A percentile compares a stretch with the other conserved stretches of the same genome.
phyloP scores from a whole-genome alignment of 2,888 invertebrate species.

The Rosalia funebris region DNA sequence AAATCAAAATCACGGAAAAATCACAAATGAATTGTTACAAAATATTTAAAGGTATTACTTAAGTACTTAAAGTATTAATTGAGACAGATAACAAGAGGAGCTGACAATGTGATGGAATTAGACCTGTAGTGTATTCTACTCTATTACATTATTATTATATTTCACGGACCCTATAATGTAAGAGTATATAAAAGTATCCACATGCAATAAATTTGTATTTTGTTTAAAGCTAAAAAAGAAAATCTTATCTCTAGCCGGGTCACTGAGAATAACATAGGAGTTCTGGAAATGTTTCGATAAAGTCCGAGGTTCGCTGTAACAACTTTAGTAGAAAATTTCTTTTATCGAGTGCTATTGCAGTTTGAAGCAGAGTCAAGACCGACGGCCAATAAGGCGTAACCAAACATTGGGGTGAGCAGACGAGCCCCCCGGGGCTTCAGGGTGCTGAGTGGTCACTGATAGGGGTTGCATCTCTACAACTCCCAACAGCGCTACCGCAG shows the following conservation, averaged over 20 bases:
- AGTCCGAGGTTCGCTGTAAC: conserved; percentile 11
- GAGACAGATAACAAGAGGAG: too few relatives aligned
- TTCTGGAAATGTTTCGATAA: conserved; percentile 6
- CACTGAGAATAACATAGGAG: neutral
- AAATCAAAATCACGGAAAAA: too few relatives aligned
- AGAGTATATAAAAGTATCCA: too few relatives aligned
- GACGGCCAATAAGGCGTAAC: conserved; percentile 63
- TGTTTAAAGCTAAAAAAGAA: too few relatives aligned
- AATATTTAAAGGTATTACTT: too few relatives aligned
- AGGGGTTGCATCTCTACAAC: conserved; percentile 48
- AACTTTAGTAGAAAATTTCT: conserved; percentile 22
- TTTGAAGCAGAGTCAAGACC: conserved; percentile 46
- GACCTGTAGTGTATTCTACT: too few relatives aligned
- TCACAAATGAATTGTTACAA: too few relatives aligned
- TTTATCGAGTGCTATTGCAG: conserved; percentile 44
- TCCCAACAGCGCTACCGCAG: conserved; percentile 39
- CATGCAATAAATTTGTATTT: too few relatives aligned
- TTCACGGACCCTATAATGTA: too few relatives aligned
- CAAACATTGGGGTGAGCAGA: conserved; percentile 61
- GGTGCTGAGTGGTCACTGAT: conserved; percentile 62
- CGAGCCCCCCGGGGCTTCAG: conserved; percentile 58
- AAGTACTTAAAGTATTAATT: too few relatives aligned
- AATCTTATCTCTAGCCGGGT: neutral
- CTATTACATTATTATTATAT: too few relatives aligned
- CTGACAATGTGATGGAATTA: too few relatives aligned